Percentiles rank a stretch among this genome's conserved stretches.
Conservation (phyloP, 2,797 vertebrate genomes). For the Gorsachius magnificus region DNA sequence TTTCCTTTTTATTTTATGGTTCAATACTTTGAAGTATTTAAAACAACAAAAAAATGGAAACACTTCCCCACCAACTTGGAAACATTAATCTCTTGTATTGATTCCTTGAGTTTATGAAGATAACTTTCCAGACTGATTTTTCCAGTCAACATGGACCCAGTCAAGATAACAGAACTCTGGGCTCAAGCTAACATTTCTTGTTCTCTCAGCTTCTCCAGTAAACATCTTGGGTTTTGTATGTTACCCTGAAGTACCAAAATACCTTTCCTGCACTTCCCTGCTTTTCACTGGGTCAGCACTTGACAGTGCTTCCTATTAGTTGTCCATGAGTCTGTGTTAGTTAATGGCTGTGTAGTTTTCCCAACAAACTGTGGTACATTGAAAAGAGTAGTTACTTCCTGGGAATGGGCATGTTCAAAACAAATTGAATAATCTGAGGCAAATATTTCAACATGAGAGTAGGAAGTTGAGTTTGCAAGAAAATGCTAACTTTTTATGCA, state of each 20-base stretch:
- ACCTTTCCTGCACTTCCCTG: not conserved
- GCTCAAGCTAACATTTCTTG: not conserved
- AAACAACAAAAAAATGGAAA: not conserved
- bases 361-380: not conserved
- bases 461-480: not conserved
- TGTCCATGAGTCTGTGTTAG: not conserved
- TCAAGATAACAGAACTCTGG: not conserved
- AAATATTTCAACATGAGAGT: not conserved
- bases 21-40: not conserved
- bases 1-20: not conserved
- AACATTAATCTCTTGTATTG: not conserved
- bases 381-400: not conserved
- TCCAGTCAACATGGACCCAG: not conserved
- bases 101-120: not conserved
- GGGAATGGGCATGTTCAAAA: not conserved
- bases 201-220: not conserved
- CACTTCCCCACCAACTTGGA: accelerated
- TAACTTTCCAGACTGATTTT: not conserved
- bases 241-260: not conserved
- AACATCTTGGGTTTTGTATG: not conserved
- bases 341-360: not conserved
- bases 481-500: not conserved
- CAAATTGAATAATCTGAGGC: not conserved
- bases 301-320: not conserved
- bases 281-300: not conserved